A percentile compares a stretch with the other conserved stretches of the same genome.
Conservation (phyloP, 2,113 vertebrate genomes). For the Myotis yumanensis region DNA sequence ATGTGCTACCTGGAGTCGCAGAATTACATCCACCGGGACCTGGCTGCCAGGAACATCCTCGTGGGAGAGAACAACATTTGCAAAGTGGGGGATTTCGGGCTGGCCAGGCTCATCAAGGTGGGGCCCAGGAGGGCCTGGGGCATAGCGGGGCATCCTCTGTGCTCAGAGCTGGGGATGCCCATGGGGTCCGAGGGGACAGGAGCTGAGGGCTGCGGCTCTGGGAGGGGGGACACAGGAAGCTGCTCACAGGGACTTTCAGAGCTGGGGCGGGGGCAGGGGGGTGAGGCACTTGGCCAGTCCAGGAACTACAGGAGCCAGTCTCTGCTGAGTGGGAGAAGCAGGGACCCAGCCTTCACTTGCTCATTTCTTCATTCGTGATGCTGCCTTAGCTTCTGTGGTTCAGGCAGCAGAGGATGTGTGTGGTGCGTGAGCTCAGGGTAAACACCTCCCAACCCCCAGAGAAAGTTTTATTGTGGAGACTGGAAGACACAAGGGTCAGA, state of each 20-base stretch:
- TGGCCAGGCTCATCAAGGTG: constrained; percentile 90
- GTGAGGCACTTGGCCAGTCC: fast-evolving
- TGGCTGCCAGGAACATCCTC: constrained; percentile 91
- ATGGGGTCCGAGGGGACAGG: neutral
- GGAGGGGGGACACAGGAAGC: neutral
- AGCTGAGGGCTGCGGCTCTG: neutral
- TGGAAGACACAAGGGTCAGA: neutral
- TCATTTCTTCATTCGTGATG: neutral
- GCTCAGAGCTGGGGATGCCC: neutral
- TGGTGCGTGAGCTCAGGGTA: neutral
- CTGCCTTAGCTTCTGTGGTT: neutral
- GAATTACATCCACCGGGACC: constrained; percentile 89
- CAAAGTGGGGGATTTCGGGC: constrained; percentile 92
- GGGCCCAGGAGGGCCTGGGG: fast-evolving
- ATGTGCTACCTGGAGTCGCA: constrained; percentile 89
- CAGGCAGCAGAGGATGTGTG: neutral
- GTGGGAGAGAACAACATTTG: constrained; percentile 88
- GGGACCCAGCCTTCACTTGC: neutral
- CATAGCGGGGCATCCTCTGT: fast-evolving
- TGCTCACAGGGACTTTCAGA: neutral
- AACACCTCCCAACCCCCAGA: neutral
- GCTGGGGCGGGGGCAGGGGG: neutral
- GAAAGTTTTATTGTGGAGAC: neutral
- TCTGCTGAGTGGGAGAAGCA: neutral
- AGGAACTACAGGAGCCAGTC: neutral